A percentile compares a stretch with the other conserved stretches of the same genome.
Evolutionary conservation across 2,797 vertebrate species (phyloP).

Genomic region (Darevskia nairensis): DNA sequence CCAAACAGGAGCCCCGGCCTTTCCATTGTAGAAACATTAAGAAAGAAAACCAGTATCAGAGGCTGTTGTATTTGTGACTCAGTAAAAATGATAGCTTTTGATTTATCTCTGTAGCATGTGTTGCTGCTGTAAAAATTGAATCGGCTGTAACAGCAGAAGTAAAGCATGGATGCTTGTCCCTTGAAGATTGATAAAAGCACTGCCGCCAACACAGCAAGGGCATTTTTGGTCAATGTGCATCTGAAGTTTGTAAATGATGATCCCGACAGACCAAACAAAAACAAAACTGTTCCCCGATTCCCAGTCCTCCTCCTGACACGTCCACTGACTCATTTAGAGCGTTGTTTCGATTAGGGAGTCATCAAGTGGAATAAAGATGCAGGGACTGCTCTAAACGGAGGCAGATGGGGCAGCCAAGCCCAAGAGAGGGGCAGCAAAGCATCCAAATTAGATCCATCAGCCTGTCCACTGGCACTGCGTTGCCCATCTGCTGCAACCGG

Average conservation of each 20-base stretch:
- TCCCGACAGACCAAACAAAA: slow-evolving; percentile 64
- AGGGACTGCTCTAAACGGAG: background rate
- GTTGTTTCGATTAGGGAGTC: slow-evolving; percentile 64
- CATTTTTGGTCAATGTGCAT: slow-evolving; percentile 72
- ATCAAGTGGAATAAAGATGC: slow-evolving; percentile 50
- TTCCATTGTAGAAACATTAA: slow-evolving; percentile 4
- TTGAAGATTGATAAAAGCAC: slow-evolving; percentile 76
- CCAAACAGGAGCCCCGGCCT: slow-evolving; percentile 4
- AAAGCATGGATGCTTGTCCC: slow-evolving; percentile 77
- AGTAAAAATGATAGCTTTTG: slow-evolving; percentile 67
- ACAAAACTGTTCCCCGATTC: slow-evolving; percentile 55
- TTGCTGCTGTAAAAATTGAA: slow-evolving; percentile 72
- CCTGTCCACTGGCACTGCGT: background rate
- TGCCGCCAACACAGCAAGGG: slow-evolving; percentile 59
- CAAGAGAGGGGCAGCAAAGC: slow-evolving; percentile 31
- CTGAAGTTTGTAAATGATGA: slow-evolving; percentile 74
- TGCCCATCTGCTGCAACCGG: background rate
- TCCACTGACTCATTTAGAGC: slow-evolving; percentile 43
- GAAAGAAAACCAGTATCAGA: slow-evolving; percentile 53
- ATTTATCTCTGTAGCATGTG: slow-evolving; percentile 72
- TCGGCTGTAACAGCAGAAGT: slow-evolving; percentile 76
- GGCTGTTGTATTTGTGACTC: slow-evolving; percentile 65
- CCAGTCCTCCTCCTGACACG: slow-evolving; percentile 60
- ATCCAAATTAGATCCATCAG: background rate
- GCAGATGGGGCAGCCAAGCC: slow-evolving; percentile 18